phyloP scores from a whole-genome alignment of 1,140 invertebrate genomes.

The Drosophila guanche region DNA sequence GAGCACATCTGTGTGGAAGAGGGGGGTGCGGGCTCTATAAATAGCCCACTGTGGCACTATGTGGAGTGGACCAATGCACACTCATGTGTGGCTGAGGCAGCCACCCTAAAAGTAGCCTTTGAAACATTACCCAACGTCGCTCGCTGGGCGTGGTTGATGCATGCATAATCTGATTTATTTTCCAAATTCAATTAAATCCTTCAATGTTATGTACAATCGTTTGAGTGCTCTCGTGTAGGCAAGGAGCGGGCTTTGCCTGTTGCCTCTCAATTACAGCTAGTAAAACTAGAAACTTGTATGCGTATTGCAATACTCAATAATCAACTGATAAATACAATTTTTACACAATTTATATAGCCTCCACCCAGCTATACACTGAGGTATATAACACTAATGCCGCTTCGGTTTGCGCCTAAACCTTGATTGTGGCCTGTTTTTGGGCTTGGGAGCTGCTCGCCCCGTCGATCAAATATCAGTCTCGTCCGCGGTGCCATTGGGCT shows the following conservation, averaged over 20 bases:
- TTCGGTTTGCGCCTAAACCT: conserved; percentile 61
- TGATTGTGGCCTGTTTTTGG: conserved; percentile 55
- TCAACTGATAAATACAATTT: conserved; percentile 63
- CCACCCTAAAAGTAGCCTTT: conserved; percentile 8
- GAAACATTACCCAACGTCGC: neutral
- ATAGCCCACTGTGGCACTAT: conserved; percentile 38
- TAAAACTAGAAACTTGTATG: conserved; percentile 14
- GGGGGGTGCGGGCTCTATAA: conserved; percentile 46
- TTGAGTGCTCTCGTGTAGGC: neutral
- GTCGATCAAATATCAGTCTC: conserved; percentile 80
- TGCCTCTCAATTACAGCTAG: conserved; percentile 1
- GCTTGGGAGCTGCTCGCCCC: conserved; percentile 35
- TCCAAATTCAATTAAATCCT: conserved; percentile 44
- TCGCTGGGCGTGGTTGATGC: neutral
- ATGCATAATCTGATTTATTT: conserved; percentile 43
- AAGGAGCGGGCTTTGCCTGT: conserved; percentile 6
- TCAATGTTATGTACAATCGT: conserved; percentile 53
- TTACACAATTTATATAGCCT: conserved; percentile 64
- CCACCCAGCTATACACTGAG: conserved; percentile 66
- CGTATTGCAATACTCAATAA: conserved; percentile 22
- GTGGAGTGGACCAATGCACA: conserved; percentile 47
- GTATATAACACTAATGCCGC: conserved; percentile 55
- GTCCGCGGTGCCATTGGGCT: conserved; percentile 63
- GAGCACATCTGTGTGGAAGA: conserved; percentile 13
- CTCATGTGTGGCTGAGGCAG: neutral